Conservation (phyloP, 2,888 invertebrate species). For the Hemithea aestivaria region DNA sequence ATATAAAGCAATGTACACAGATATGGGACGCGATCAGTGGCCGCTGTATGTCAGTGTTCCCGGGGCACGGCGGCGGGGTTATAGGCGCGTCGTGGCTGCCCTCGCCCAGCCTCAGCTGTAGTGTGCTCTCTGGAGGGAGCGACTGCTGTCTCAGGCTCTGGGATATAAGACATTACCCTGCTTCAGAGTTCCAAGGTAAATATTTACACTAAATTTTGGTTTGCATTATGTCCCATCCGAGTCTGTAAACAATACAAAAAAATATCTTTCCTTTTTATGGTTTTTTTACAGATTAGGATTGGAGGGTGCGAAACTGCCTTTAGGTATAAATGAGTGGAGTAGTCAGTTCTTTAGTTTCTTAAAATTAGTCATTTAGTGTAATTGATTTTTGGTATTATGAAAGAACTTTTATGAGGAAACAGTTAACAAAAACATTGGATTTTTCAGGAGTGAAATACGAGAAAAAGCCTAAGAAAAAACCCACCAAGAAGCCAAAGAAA, state of each 20-base stretch:
- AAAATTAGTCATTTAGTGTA: too few species aligned
- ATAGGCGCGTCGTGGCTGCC: conserved; percentile 83
- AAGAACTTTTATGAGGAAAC: too few species aligned
- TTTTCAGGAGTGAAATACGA: conserved; percentile 12
- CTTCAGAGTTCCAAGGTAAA: conserved; percentile 33
- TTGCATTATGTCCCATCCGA: too few species aligned
- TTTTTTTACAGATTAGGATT: too few species aligned
- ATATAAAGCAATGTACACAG: too few species aligned
- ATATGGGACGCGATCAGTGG: conserved; percentile 50
- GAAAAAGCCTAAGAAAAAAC: conserved; percentile 19
- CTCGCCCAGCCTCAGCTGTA: conserved; percentile 70
- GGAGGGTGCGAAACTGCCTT: too few species aligned
- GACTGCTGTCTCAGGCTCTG: conserved; percentile 84
- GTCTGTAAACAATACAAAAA: too few species aligned
- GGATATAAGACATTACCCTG: conserved; percentile 72
- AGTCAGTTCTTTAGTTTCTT: too few species aligned
- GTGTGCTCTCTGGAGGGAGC: conserved; percentile 82
- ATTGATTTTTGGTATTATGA: too few species aligned
- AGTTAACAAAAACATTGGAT: conserved; percentile 2
- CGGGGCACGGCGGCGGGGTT: conserved; percentile 74
- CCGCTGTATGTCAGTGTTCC: conserved; percentile 77
- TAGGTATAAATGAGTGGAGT: too few species aligned
- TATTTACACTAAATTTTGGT: neutral
- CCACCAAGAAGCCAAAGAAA: neutral
- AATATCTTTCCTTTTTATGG: too few species aligned